These are phyloP conservation scores for Cosmia pyralina DNA, from an alignment of 2,888 invertebrate species.

Conservation along the genomic window DNA sequence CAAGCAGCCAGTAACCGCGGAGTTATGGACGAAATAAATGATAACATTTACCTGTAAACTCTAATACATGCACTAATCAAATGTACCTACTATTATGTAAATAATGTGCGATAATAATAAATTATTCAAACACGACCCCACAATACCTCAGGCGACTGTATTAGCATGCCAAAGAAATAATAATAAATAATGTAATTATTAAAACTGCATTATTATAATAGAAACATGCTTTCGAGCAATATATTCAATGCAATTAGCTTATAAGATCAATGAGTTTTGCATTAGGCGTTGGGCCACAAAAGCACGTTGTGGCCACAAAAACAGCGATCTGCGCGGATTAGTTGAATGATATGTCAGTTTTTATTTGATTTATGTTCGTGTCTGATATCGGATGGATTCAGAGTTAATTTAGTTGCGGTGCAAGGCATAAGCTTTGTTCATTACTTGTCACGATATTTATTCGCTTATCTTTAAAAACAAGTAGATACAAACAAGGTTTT, in stretches of 20 bases:
- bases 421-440: not conserved
- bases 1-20: constrained; percentile 17
- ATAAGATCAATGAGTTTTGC: constrained; percentile 26
- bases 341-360: constrained; percentile 47
- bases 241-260: constrained; percentile 38
- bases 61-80: constrained; percentile 25
- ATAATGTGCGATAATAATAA: constrained; percentile 40
- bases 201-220: constrained; percentile 37
- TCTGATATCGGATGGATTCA: constrained; percentile 17
- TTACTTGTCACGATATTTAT: not conserved
- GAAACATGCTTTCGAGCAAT: constrained; percentile 15
- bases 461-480: not conserved
- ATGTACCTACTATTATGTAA: constrained; percentile 35
- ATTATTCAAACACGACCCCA: constrained; percentile 15
- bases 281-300: constrained; percentile 43
- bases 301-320: constrained; percentile 47
- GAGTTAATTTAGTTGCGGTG: constrained; percentile 23
- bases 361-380: constrained; percentile 53
- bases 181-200: constrained; percentile 46
- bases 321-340: constrained; percentile 42
- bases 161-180: constrained; percentile 33
- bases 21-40: constrained; percentile 40
- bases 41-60: constrained; percentile 29
- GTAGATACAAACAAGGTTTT: no score
- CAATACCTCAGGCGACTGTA: constrained; percentile 23